A percentile compares a stretch with the other conserved stretches of the same genome.
These are phyloP conservation scores for Notolabrus celidotus DNA, from an alignment of 2,797 vertebrate genomes.

Conservation along the genomic window DNA sequence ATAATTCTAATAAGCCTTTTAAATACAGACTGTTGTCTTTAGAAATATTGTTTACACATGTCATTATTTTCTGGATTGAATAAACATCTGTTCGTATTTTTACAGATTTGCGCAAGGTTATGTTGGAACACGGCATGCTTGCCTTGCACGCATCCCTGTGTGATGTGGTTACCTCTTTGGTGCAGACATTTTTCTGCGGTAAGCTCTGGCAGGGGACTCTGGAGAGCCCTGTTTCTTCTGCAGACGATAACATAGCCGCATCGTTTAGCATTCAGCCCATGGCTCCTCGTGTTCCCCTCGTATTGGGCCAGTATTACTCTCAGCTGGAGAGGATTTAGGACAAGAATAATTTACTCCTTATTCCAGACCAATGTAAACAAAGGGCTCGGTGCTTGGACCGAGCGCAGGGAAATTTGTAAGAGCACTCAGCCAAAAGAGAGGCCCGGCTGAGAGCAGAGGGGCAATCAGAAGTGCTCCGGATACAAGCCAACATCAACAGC, in stretches of 20 bases:
- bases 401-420: slow-evolving; percentile 79
- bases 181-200: slow-evolving; percentile 60
- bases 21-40: slow-evolving; percentile 31
- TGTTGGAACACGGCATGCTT: slow-evolving; percentile 54
- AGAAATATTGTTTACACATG: slow-evolving; percentile 31
- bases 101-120: slow-evolving; percentile 57
- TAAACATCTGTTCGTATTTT: slow-evolving; percentile 69
- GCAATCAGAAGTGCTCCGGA: slow-evolving; percentile 83
- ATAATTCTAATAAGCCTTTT: slow-evolving; percentile 34
- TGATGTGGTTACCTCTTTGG: slow-evolving; percentile 76
- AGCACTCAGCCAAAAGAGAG: slow-evolving; percentile 77
- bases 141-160: slow-evolving; percentile 65
- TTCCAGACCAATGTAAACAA: slow-evolving; percentile 82
- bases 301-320: slow-evolving; percentile 73
- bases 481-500: slow-evolving; percentile 84
- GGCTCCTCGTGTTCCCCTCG: slow-evolving; percentile 61
- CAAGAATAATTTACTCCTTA: slow-evolving; percentile 83
- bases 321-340: slow-evolving; percentile 81
- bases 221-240: slow-evolving; percentile 52
- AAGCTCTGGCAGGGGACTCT: slow-evolving; percentile 51
- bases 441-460: slow-evolving; percentile 70
- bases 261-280: slow-evolving; percentile 66
- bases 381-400: slow-evolving; percentile 74
- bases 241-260: slow-evolving; percentile 59
- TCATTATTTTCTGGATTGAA: slow-evolving; percentile 46